Evolutionary conservation across 1,140 invertebrate species (phyloP).

Genomic region (Coptotermes formosanus): DNA sequence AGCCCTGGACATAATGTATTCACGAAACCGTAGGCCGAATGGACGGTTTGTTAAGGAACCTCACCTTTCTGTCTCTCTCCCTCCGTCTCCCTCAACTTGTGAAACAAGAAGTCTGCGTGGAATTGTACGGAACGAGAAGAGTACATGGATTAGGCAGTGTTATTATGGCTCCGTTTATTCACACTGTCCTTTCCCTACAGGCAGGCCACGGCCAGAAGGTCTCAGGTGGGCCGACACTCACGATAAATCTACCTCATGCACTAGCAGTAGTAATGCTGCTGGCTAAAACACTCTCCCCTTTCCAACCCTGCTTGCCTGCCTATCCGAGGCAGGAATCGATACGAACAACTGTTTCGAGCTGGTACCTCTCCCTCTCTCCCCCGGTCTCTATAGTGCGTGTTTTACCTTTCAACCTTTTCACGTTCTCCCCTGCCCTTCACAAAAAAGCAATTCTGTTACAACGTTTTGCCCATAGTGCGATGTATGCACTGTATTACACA

Average conservation of each 20-base stretch:
- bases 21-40: too few relatives aligned
- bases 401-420: neutral
- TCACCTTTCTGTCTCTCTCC: too few relatives aligned
- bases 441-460: neutral
- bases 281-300: neutral
- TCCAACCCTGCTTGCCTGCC: neutral
- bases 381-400: neutral
- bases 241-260: neutral
- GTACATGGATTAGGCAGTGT: neutral
- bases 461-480: neutral
- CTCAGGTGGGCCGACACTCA: neutral
- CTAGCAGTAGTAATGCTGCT: neutral
- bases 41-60: too few relatives aligned
- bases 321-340: neutral
- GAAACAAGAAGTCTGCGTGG: too few relatives aligned
- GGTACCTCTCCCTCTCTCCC: neutral
- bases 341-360: conserved; percentile 1
- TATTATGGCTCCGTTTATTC: neutral
- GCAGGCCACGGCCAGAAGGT: neutral
- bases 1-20: too few relatives aligned
- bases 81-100: too few relatives aligned
- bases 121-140: neutral
- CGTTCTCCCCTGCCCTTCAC: neutral
- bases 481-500: neutral
- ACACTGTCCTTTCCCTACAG: neutral